Conservation (phyloP, 2,888 invertebrate genomes). For the Limenitis camilla region DNA sequence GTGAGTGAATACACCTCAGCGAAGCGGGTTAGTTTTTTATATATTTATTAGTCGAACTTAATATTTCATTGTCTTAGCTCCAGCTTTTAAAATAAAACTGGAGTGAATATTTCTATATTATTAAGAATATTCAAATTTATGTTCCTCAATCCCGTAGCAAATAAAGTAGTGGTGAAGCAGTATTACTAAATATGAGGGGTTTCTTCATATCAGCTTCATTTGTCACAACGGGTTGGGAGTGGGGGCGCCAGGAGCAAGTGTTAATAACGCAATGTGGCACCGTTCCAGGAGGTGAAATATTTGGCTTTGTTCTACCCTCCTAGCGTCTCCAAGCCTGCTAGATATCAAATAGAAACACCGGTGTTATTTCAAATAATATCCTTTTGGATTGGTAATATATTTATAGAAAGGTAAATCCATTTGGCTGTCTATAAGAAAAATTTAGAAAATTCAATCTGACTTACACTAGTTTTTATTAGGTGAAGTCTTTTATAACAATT, state of each 20-base stretch:
- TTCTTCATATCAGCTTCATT: conserved; percentile 65
- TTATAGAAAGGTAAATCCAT: no score
- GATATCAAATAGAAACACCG: conserved; percentile 13
- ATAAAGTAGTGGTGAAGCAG: not conserved
- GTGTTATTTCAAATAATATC: not conserved
- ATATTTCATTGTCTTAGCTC: no score
- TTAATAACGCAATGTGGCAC: conserved; percentile 64
- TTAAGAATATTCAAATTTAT: not conserved
- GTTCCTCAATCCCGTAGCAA: not conserved
- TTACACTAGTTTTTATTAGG: no score
- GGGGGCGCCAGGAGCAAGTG: conserved; percentile 47
- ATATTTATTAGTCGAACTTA: no score
- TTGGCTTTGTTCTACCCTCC: conserved; percentile 14
- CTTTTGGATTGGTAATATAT: no score
- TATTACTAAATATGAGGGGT: conserved; percentile 29
- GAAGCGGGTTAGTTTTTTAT: no score
- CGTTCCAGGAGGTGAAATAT: conserved; percentile 41
- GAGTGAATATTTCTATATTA: no score
- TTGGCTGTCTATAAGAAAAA: no score
- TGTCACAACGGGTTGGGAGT: conserved; percentile 48
- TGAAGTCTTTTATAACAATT: no score
- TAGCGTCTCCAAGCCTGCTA: not conserved
- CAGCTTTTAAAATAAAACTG: no score
- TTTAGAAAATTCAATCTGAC: no score
- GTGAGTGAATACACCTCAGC: no score